phyloP scores from a whole-genome alignment of 2,113 vertebrate species.

The Lampris incognitus region DNA sequence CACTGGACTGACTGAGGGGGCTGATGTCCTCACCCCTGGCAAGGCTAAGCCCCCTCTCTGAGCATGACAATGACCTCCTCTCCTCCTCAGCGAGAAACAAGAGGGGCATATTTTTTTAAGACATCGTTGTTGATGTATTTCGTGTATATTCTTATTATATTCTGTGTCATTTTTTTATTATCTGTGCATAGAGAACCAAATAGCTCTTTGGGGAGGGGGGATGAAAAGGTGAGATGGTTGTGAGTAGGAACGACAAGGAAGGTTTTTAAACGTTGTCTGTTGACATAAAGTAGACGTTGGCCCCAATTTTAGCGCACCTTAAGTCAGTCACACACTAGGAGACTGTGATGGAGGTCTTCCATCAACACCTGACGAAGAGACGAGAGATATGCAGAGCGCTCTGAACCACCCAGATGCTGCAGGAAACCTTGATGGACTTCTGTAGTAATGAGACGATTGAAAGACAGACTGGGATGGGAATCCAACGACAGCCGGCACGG shows the following conservation, averaged over 20 bases:
- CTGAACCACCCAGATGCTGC: too few relatives aligned
- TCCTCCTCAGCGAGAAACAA: conserved; percentile 46
- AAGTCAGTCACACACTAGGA: conserved; percentile 9
- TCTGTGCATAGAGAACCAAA: conserved; percentile 13
- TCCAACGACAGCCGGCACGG: too few relatives aligned
- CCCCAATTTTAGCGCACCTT: conserved; percentile 43
- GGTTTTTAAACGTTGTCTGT: background rate
- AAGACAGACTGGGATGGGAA: too few relatives aligned
- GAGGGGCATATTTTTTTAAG: conserved; percentile 37
- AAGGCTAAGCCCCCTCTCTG: conserved; percentile 42
- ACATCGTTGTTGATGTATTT: conserved; percentile 45
- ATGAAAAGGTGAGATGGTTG: background rate
- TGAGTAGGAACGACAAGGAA: background rate
- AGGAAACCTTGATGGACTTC: too few relatives aligned
- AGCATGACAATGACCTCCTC: conserved; percentile 49
- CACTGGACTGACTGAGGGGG: conserved; percentile 74
- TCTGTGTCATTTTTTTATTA: conserved; percentile 2
- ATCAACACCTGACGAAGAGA: too few relatives aligned
- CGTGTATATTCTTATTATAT: conserved; percentile 18
- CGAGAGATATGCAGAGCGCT: too few relatives aligned
- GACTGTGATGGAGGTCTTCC: background rate
- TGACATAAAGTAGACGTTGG: conserved; percentile 7
- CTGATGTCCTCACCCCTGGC: conserved; percentile 11
- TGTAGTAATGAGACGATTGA: too few relatives aligned
- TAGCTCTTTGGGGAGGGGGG: background rate